These are phyloP conservation scores for Agonopterix subpropinquella DNA, from an alignment of 2,888 invertebrate species.

Conservation along the genomic window DNA sequence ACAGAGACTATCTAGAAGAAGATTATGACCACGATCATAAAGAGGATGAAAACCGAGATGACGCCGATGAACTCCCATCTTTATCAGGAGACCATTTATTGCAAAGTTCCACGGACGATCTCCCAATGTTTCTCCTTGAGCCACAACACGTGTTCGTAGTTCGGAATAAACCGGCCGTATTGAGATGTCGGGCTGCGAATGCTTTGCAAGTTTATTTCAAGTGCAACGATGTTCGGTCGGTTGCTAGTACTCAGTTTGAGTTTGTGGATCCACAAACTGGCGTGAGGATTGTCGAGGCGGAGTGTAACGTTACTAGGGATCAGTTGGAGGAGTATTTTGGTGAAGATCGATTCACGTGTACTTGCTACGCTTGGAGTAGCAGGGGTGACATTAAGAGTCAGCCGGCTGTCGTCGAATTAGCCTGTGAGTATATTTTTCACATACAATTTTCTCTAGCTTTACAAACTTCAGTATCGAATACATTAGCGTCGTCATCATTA, in stretches of 20 bases:
- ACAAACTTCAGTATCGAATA: too few species aligned
- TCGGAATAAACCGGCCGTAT: conserved; percentile 90
- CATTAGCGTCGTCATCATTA: not conserved
- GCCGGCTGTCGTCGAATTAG: conserved; percentile 90
- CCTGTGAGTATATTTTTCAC: conserved; percentile 86
- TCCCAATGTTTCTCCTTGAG: conserved; percentile 91
- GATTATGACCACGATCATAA: conserved; percentile 50
- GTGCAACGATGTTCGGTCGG: conserved; percentile 88
- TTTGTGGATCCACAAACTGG: conserved; percentile 94
- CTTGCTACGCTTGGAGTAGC: conserved; percentile 95
- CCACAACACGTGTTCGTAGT: conserved; percentile 94
- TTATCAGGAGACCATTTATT: conserved; percentile 63
- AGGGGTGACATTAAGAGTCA: conserved; percentile 91
- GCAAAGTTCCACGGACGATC: conserved; percentile 78
- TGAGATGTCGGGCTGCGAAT: conserved; percentile 93
- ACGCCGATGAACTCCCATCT: conserved; percentile 66
- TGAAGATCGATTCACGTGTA: conserved; percentile 92
- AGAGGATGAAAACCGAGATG: conserved; percentile 68
- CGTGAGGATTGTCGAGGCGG: conserved; percentile 89
- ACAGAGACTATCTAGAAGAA: conserved; percentile 65
- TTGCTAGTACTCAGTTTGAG: conserved; percentile 83
- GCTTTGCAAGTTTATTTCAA: conserved; percentile 92
- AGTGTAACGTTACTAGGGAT: conserved; percentile 90
- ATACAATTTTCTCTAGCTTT: not conserved
- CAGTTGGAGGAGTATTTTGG: conserved; percentile 96